phyloP scores from a whole-genome alignment of 1,140 invertebrate genomes.

The Gonatopus flavifemur region DNA sequence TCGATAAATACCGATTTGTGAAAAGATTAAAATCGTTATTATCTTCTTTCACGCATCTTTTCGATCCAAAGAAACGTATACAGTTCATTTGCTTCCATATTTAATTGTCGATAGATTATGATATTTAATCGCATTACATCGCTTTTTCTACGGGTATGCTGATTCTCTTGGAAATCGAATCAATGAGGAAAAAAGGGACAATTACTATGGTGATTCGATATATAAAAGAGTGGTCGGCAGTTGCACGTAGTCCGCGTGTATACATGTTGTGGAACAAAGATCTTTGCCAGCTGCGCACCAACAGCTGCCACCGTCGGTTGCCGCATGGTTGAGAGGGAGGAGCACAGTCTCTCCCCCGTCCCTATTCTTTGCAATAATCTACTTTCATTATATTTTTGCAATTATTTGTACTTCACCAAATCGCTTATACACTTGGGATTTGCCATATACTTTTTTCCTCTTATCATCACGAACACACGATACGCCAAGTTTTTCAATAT shows the following conservation, averaged over 20 bases:
- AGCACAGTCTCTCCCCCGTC: conserved; percentile 5
- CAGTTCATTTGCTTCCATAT: no score
- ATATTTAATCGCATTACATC: no score
- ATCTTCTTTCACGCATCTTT: no score
- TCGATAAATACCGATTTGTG: no score
- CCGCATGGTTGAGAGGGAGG: neutral
- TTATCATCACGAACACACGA: neutral
- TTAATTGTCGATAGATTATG: no score
- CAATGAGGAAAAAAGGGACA: no score
- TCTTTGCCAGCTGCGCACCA: conserved; percentile 31
- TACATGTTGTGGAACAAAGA: conserved; percentile 21
- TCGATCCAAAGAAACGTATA: no score
- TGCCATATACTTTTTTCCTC: neutral
- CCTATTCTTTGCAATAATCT: conserved; percentile 14
- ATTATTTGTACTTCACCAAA: conserved; percentile 14
- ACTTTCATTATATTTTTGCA: conserved; percentile 30
- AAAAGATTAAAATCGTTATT: no score
- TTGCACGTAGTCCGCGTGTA: conserved; percentile 16
- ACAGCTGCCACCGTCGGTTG: conserved; percentile 34
- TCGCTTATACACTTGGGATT: neutral
- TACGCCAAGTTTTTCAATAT: neutral
- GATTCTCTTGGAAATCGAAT: no score
- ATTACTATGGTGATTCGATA: no score
- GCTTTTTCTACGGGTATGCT: no score
- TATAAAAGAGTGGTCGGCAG: no score